Conservation (phyloP, 1,140 invertebrate genomes). For the Hirudo medicinalis region DNA sequence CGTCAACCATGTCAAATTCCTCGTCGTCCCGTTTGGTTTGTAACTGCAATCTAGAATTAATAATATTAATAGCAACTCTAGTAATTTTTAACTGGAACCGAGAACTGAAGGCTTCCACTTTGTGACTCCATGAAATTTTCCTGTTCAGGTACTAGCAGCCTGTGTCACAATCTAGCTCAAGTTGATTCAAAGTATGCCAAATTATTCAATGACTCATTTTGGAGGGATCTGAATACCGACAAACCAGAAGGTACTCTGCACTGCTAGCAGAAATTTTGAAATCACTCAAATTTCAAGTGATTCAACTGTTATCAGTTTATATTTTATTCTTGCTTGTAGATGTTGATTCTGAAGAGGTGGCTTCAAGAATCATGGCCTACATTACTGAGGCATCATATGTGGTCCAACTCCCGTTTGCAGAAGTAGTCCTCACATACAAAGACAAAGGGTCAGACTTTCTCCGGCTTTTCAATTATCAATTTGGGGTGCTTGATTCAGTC, state of each 20-base stretch:
- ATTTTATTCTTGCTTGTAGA: background rate
- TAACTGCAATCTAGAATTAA: conserved; percentile 6
- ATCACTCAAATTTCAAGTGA: no score
- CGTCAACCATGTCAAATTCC: conserved; percentile 73
- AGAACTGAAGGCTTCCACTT: no score
- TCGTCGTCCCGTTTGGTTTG: conserved; percentile 60
- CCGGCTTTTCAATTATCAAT: conserved; percentile 14
- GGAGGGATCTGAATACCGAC: conserved; percentile 55
- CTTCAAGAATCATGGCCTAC: conserved; percentile 56
- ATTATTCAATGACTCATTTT: conserved; percentile 53
- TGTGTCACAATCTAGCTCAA: conserved; percentile 55
- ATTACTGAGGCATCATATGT: conserved; percentile 50
- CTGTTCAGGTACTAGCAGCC: conserved; percentile 47
- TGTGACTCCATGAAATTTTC: conserved; percentile 25
- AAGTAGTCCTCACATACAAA: conserved; percentile 85
- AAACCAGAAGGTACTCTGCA: conserved; percentile 27
- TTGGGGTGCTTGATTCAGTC: conserved; percentile 9
- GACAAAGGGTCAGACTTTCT: conserved; percentile 42
- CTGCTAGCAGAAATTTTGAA: no score
- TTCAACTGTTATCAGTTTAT: no score
- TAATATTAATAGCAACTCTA: no score
- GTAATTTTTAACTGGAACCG: no score
- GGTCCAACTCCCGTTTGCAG: conserved; percentile 68
- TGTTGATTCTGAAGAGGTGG: conserved; percentile 48
- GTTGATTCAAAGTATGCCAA: conserved; percentile 48